Evolutionary conservation across 2,888 invertebrate genomes (phyloP), one percentile per base, ranked within the genome.

Genomic region (Metallyticus violacea): DNA sequence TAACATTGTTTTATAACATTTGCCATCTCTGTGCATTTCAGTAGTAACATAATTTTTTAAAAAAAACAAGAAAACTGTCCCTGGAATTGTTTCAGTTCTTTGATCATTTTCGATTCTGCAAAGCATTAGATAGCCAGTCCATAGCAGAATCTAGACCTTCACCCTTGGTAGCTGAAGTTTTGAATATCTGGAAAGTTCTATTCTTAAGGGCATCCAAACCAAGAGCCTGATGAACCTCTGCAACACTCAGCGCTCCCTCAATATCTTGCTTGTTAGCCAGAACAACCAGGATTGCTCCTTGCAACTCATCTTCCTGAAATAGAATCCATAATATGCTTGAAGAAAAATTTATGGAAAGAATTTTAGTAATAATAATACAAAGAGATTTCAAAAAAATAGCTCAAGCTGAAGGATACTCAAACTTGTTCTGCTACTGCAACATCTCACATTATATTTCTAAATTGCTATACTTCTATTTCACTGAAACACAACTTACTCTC

Each of bases 231-330:
- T 99, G 99, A 26, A 99, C 97, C 92, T 99, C 99, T 0, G 99
- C 97, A 1, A 99, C 97, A 28, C 97, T 97, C 94, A 99, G 96
- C 91, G 99, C 99, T 9, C 99, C 99, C 77, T 98, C 97, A 95
- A 99, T 98, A 91, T 99, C 99, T 93, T 99, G 99, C 93, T 99
- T 99, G 92, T 99, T 99, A 83, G 99, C 99, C 91, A 99, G 93
- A 81, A 99, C 99, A 86, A 99, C 98, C 88, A 99, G 94, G 90
- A 99, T 97, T 86, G 99, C 98, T 90, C 97, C 98, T 90, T 97
- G 96, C 91, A 99, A 93, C 92, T 99, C 99, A 91, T 99, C 99
- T 92, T 99, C 99, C 97, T 98, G 91, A 81, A 91, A 89, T 88
- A 77, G 22, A 85, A 25, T 1, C n/a, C 78, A 78, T 15, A 62